These are phyloP conservation scores for Caenorhabditis sp. DNA, from an alignment of 2,888 invertebrate genomes.

Conservation along the genomic window DNA sequence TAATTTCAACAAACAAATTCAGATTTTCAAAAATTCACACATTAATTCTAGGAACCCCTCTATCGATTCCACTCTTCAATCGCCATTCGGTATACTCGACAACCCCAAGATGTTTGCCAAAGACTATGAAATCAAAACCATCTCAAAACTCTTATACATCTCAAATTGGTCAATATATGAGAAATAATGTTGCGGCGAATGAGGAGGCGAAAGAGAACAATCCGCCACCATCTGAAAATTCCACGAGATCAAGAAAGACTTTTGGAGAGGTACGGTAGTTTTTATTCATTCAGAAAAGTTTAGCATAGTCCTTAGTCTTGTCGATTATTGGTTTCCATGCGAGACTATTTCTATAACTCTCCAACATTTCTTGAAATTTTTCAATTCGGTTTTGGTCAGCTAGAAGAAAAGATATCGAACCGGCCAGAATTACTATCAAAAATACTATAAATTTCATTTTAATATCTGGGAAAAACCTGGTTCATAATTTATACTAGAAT, in stretches of 20 bases:
- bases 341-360: no score
- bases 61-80: neutral
- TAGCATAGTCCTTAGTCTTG: no score
- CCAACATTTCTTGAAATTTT: no score
- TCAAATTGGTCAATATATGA: neutral
- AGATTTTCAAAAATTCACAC: no score
- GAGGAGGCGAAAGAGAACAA: neutral
- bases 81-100: neutral
- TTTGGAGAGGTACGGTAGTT: neutral
- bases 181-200: neutral
- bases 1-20: no score
- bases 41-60: neutral
- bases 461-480: no score
- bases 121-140: neutral
- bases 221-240: neutral
- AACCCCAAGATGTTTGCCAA: neutral
- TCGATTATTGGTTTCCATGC: no score
- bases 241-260: neutral
- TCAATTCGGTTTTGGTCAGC: no score
- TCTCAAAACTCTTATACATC: slow-evolving; percentile 1
- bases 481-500: neutral
- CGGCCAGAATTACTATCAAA: no score
- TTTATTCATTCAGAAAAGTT: no score
- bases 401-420: no score
- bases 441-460: no score